phyloP scores from a whole-genome alignment of 2,888 invertebrate species.

The Pinctada fucata region DNA sequence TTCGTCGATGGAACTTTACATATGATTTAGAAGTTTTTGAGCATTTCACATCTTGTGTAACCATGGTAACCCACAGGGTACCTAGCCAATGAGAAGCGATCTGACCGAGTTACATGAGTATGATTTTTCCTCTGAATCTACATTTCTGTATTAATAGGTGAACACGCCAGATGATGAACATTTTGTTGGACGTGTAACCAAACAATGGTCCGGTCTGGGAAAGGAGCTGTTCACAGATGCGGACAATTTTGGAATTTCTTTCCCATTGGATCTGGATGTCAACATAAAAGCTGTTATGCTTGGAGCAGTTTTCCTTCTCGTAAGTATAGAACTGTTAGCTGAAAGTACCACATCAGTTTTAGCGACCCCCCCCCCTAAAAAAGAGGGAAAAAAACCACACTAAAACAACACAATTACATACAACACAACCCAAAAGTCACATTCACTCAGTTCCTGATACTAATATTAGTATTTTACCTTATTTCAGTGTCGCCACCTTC shows the following conservation, averaged over 20 bases:
- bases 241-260: slow-evolving; percentile 93
- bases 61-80: no score
- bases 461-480: no score
- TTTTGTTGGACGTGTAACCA: slow-evolving; percentile 91
- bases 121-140: no score
- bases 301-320: slow-evolving; percentile 90
- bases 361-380: neutral
- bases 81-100: no score
- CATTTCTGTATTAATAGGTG: slow-evolving; percentile 79
- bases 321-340: slow-evolving; percentile 76
- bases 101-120: no score
- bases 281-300: slow-evolving; percentile 88
- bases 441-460: no score
- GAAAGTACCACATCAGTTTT: no score
- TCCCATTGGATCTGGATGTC: slow-evolving; percentile 92
- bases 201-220: slow-evolving; percentile 91
- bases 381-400: neutral
- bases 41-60: no score
- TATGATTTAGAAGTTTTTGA: no score
- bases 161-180: slow-evolving; percentile 86
- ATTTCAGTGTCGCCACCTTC: no score
- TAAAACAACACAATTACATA: neutral
- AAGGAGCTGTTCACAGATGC: slow-evolving; percentile 91
- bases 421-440: no score
- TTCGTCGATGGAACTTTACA: no score